phyloP scores from a whole-genome alignment of 2,888 invertebrate genomes.

The Lapara coniferarum region DNA sequence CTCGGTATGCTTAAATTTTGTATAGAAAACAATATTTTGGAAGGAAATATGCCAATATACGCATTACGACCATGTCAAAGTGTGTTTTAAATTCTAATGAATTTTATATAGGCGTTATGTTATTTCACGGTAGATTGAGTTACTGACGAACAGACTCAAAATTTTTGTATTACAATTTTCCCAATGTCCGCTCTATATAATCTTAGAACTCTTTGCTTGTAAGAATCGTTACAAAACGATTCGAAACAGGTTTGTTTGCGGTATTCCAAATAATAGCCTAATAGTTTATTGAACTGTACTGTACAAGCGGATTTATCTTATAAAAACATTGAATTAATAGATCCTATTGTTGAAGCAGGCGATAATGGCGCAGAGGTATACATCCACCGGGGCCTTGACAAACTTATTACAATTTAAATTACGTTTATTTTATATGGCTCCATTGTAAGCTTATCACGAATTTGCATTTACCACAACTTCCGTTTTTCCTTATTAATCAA shows the following conservation, averaged over 20 bases:
- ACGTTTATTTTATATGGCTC: background rate
- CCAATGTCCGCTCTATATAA: too few species aligned
- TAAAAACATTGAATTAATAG: conserved; percentile 24
- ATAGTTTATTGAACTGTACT: conserved; percentile 21
- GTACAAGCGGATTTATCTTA: conserved; percentile 16
- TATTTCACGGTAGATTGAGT: too few species aligned
- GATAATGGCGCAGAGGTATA: conserved; percentile 16
- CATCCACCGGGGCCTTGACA: background rate
- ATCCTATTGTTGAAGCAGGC: conserved; percentile 4
- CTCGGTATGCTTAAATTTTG: too few species aligned
- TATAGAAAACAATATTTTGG: too few species aligned
- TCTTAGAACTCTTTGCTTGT: too few species aligned
- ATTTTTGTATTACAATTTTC: too few species aligned
- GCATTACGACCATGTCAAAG: too few species aligned
- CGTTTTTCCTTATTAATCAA: conserved; percentile 48
- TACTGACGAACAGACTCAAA: too few species aligned
- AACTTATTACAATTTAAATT: background rate
- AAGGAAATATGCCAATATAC: too few species aligned
- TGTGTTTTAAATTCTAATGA: too few species aligned
- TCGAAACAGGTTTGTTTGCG: conserved; percentile 16
- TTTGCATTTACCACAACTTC: conserved; percentile 39
- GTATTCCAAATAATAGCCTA: conserved; percentile 15
- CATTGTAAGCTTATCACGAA: conserved; percentile 38
- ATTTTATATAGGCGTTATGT: too few species aligned
- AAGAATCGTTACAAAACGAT: conserved; percentile 21